phyloP scores from a whole-genome alignment of 2,888 invertebrate species.

The Rhynchonema sp. region DNA sequence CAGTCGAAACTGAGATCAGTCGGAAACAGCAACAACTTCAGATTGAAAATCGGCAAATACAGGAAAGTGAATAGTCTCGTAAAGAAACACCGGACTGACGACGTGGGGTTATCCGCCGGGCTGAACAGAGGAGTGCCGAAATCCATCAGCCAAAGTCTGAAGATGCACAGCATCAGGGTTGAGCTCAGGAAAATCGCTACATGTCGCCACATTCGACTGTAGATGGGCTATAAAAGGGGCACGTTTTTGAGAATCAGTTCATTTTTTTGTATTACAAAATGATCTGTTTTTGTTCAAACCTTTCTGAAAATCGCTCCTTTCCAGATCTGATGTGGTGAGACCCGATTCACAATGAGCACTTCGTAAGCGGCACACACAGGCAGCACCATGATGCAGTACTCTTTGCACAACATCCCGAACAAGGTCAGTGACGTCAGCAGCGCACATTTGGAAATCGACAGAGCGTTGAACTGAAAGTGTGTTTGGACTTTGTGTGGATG shows the following conservation, averaged over 20 bases:
- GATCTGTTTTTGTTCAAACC: too few relatives aligned
- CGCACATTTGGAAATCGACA: too few relatives aligned
- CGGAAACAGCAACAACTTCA: conserved; percentile 65
- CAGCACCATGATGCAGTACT: neutral
- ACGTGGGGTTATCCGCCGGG: conserved; percentile 82
- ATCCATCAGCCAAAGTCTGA: conserved; percentile 39
- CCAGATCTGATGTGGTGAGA: neutral
- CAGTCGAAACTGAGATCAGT: conserved; percentile 81
- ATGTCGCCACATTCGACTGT: neutral
- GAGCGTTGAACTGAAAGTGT: too few relatives aligned
- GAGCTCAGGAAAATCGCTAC: conserved; percentile 40
- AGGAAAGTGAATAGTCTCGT: conserved; percentile 66
- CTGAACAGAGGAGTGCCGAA: conserved; percentile 39
- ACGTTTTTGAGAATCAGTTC: neutral
- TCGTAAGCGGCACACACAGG: neutral
- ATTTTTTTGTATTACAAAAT: too few relatives aligned
- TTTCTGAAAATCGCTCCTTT: neutral
- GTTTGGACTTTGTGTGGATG: too few relatives aligned
- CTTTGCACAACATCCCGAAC: neutral
- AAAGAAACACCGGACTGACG: conserved; percentile 57
- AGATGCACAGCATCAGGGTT: conserved; percentile 47
- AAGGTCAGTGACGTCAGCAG: neutral
- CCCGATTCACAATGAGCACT: neutral
- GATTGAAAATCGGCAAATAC: conserved; percentile 75
- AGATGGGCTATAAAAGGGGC: neutral